Conservation (phyloP, 2,888 invertebrate species). For the Spodoptera littoralis region DNA sequence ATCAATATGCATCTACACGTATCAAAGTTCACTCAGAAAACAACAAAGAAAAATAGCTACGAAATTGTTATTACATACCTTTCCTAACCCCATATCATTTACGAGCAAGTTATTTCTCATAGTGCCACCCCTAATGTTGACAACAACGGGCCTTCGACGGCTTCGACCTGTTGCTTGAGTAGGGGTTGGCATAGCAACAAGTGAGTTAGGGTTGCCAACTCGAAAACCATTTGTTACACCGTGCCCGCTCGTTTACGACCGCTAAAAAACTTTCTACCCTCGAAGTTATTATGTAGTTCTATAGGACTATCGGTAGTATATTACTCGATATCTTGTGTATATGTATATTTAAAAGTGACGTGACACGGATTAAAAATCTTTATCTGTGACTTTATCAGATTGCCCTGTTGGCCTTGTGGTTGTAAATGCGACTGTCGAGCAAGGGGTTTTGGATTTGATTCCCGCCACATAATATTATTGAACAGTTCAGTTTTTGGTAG, state of each 20-base stretch:
- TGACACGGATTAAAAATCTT: no score
- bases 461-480: no score
- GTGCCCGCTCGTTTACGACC: constrained; percentile 12
- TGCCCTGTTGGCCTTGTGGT: no score
- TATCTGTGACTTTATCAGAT: no score
- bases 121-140: constrained; percentile 22
- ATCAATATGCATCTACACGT: no score
- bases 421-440: no score
- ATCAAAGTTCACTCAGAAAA: no score
- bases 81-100: constrained; percentile 3
- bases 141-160: constrained; percentile 11
- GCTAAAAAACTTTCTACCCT: constrained; percentile 25
- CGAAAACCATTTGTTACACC: constrained; percentile 20
- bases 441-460: no score
- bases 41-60: not conserved
- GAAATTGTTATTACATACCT: not conserved
- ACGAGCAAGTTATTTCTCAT: constrained; percentile 11
- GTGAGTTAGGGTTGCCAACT: constrained; percentile 39
- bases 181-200: constrained; percentile 47
- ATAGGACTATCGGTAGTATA: not conserved
- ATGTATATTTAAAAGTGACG: no score
- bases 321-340: constrained; percentile 7
- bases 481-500: no score
- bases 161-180: constrained; percentile 46
- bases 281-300: constrained; percentile 13